Evolutionary conservation across 1,140 invertebrate species (phyloP).

Genomic region (Brachionus calyciflorus): DNA sequence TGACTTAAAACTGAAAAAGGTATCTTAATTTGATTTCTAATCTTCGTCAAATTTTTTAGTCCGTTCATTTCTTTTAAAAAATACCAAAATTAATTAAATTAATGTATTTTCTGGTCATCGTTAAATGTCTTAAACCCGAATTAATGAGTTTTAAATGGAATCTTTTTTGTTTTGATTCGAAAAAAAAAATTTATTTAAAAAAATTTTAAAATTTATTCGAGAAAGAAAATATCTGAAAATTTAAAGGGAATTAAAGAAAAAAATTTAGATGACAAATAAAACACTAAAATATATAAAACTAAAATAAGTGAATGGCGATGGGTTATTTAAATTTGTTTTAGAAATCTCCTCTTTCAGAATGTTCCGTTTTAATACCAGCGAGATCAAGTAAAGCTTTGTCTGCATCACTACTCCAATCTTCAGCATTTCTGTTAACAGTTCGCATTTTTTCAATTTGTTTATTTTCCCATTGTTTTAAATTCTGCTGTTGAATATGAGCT

Average conservation of each 20-base stretch:
- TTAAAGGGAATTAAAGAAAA: not conserved
- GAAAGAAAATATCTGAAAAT: not conserved
- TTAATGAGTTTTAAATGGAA: constrained; percentile 30
- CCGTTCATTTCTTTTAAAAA: no score
- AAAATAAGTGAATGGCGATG: no score
- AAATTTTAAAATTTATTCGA: not conserved
- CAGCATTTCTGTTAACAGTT: constrained; percentile 24
- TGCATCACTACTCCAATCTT: constrained; percentile 19
- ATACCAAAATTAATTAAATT: not conserved
- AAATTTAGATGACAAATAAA: no score
- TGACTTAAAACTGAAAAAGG: not conserved
- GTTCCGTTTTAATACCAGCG: constrained; percentile 41
- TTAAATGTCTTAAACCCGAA: not conserved
- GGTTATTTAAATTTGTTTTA: not conserved
- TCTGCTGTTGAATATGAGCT: constrained; percentile 3
- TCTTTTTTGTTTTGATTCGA: not conserved
- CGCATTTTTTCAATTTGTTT: constrained; percentile 44
- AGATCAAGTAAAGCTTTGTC: constrained; percentile 45
- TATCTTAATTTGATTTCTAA: not conserved
- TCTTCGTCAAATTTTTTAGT: no score
- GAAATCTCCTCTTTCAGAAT: constrained; percentile 46
- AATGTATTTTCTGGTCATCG: not conserved
- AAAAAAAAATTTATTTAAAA: not conserved
- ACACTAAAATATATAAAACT: no score
- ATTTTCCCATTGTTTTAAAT: constrained; percentile 42